Base-by-base conservation (phyloP, 2,888 invertebrate genomes). In the Bimastos eiseni region DNA sequence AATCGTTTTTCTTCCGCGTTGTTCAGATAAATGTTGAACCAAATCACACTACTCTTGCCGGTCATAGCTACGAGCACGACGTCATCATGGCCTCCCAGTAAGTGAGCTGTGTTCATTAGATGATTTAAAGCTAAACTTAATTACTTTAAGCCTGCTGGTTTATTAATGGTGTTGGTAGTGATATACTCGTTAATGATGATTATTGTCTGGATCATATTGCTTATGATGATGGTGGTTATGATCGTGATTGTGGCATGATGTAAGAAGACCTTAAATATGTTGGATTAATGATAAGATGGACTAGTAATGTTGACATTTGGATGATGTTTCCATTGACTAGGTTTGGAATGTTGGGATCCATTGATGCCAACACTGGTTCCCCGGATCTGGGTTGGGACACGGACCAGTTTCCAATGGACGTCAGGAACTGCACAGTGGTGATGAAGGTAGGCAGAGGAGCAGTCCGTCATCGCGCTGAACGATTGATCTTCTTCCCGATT, bases 21-120 rank as follows among this genome's bases (percentile, higher is more conserved):
- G 92, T 93, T 89, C 93, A 95, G 95, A 95, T 97, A n/a, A 96
- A 96, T 92, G 96, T 96, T 41, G 95, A 96, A 93, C 96, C 96
- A 0, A 96, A 96, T 91, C 96, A 96, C 94, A 95, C 95, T 11
- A 95, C 95, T 6, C 93, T 95, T 91, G 95, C 95, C 36, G 95
- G 95, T 1, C 95, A 95, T 92, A 93, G 94, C 21, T 94, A 95
- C 92, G 95, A 95, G 92, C 95, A 95, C 92, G 96, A 96, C 90
- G 95, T 96, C 94, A 96, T 95, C 92, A 96, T 96, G 96, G 96
- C 96, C 55, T 96, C 96, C 92, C 96, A 96, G 96, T 96, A 94
- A 96, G 70, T 70, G 30, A 70, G n/a, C 70, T 70, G 30, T 70
- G 70, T n/a, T 70, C 30, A 38, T 4, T n/a, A 4, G 34, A 30